These are phyloP conservation scores for Gallinago jamesoni DNA, from an alignment of 2,113 vertebrate species.

Conservation along the genomic window DNA sequence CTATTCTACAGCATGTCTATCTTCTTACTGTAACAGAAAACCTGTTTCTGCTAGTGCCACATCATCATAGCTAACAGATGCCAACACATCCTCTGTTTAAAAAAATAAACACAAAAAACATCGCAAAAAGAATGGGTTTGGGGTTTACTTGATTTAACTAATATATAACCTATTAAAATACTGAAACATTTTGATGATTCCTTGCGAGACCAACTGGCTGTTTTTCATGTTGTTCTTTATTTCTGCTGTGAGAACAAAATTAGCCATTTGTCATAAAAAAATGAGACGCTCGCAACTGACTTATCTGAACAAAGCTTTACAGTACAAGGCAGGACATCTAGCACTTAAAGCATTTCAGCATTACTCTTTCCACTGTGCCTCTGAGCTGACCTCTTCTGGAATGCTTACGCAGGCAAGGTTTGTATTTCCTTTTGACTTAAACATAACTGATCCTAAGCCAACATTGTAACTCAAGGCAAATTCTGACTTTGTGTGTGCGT, in stretches of 20 bases:
- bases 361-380: not conserved
- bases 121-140: accelerated
- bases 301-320: not conserved
- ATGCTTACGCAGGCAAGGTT: slow-evolving; percentile 24
- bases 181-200: not conserved
- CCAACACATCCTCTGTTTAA: not conserved
- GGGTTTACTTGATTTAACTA: not conserved
- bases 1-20: not conserved
- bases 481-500: not conserved
- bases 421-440: slow-evolving; percentile 42
- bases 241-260: not conserved
- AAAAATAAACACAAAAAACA: not conserved
- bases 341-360: not conserved
- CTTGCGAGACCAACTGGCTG: not conserved
- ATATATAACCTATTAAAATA: not conserved
- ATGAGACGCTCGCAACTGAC: not conserved
- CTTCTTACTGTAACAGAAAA: not conserved
- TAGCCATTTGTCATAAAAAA: not conserved
- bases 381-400: slow-evolving; percentile 28
- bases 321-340: not conserved
- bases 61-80: not conserved
- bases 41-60: not conserved
- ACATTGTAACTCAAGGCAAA: not conserved
- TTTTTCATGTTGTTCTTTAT: not conserved
- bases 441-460: slow-evolving; percentile 23